Percentiles rank a stretch among this genome's conserved stretches.
These are phyloP conservation scores for Hyposoter dolosus DNA, from an alignment of 2,888 invertebrate species.

Conservation along the genomic window DNA sequence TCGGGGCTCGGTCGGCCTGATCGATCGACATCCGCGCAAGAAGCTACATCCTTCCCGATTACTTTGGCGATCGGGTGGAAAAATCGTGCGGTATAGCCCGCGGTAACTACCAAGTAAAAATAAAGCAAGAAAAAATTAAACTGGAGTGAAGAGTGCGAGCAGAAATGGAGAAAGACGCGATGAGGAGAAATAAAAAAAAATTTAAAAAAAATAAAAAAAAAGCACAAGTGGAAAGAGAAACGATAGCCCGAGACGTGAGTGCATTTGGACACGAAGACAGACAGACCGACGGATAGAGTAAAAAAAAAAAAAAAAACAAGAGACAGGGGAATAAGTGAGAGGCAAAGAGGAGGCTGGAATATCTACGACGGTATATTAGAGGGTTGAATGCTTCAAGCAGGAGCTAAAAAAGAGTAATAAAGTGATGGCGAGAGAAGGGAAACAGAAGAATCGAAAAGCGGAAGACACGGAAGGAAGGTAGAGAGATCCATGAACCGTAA, in stretches of 20 bases:
- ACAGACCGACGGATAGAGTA: not conserved
- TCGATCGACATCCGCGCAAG: slow-evolving; percentile 62
- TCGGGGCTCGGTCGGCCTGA: slow-evolving; percentile 19
- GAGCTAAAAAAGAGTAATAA: slow-evolving; percentile 14
- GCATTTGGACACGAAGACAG: slow-evolving; percentile 17
- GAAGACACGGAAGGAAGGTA: slow-evolving; percentile 47
- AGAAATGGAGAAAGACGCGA: slow-evolving; percentile 5
- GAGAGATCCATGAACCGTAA: slow-evolving; percentile 64
- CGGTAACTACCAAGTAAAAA: slow-evolving; percentile 22
- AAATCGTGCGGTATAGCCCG: slow-evolving; percentile 61
- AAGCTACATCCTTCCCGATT: slow-evolving; percentile 64
- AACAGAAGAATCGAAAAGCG: slow-evolving; percentile 64
- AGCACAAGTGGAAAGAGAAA: not conserved
- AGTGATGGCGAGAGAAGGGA: slow-evolving; percentile 23
- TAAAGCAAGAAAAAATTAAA: slow-evolving; percentile 8
- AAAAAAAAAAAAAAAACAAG: not conserved
- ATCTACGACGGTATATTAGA: slow-evolving; percentile 28
- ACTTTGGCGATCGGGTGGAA: slow-evolving; percentile 64
- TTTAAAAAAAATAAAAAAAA: no score
- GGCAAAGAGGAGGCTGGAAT: slow-evolving; percentile 14
- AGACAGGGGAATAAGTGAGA: not conserved
- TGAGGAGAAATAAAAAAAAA: slow-evolving; percentile 16
- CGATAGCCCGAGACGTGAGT: slow-evolving; percentile 9
- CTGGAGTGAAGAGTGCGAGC: slow-evolving; percentile 25
- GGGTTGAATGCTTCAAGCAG: slow-evolving; percentile 37